Base-by-base conservation (phyloP, 2,113 vertebrate species). In the Clinocottus analis region DNA sequence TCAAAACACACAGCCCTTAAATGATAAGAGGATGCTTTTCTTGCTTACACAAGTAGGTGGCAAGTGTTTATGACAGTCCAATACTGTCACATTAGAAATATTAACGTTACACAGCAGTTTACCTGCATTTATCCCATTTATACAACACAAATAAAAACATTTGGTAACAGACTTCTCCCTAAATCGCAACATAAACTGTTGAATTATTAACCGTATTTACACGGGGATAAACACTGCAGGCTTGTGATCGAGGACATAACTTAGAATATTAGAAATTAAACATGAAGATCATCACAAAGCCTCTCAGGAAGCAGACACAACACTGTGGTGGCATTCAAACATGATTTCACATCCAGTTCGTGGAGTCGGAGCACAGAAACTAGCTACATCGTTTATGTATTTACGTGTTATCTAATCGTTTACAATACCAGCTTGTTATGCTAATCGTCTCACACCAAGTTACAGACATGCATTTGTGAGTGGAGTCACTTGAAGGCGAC, bases 11-110 rank as follows among this genome's bases (percentile, higher is more conserved):
- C 67, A 69, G 21, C 17, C 37, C 60, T 76, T 71, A 31, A 76
- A 77, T 74, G 80, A 85, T 72, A 87, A 77, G 69, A 69, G 23
- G n/a, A 66, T 62, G 77, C 84, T 85, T 87, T 88, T 90, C 65
- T 82, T 5, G 39, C 64, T 71, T 78, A 76, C 39, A 72, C 55
- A 62, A 87, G 84, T 79, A 68, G 75, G 84, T 83, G 79, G 66
- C 23, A 81, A 86, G 83, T 84, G 82, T 25, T 58, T 77, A 62
- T 65, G 63, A 74, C 25, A 73, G 17, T 58, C 25, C 29, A 29
- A 58, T 29, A 56, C 35, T 47, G 25, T 62, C 37, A 58, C 53
- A 37, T 74, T 51, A 70, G 41, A 49, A 70, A 63, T 45, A 82
- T 83, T 53, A 13, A 53, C n/a, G n/a, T 23, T 63, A 61, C 79